Base-by-base conservation (phyloP, 2,888 invertebrate species). In the Hetaerina titia region DNA sequence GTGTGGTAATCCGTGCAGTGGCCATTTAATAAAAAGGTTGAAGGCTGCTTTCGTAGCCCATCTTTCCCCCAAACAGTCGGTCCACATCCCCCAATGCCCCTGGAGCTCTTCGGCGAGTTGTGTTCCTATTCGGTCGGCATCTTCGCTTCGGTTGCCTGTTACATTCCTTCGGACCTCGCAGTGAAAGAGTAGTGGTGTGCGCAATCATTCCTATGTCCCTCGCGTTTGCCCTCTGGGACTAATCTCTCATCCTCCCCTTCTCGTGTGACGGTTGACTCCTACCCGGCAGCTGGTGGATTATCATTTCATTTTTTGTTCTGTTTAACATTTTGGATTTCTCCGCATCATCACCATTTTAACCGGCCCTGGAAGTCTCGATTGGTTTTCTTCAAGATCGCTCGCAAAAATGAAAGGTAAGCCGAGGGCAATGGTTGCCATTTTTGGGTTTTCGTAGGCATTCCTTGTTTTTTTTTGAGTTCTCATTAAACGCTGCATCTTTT, bases 281-380 rank as follows among this genome's bases (percentile, higher is more conserved):
- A 5, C 15, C 81, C 81, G 2, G 81, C 81, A 81, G 25, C 81
- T 81, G 81, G 81, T 81, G 81, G 81, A 81, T 81, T 81, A 81
- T 81, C 31, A 81, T 81, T 81, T 81, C 22, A n/a, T 81, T 81
- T 81, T 81, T 81, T 81, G 81, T 81, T 81, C 81, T 81, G 81
- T 81, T 81, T 81, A 31, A 25, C 81, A 31, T 81, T 81, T 81
- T 81, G 81, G 81, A 81, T 81, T 81, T 81, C 15, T 81, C 81
- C 11, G 25, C 81, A 81, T 31, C 81, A 31, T 81, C 81, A 81
- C 22, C 81, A 31, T 22, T 81, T 81, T 22, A 11, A 31, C 8
- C 13, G n/a, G 13, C 25, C 25, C 81, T 81, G 81, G 25, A 81
- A 13, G 5, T 15, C 69, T 31, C 31, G 81, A 11, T 81, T 31